phyloP scores from a whole-genome alignment of 2,113 vertebrate species.

The Columbina picui region DNA sequence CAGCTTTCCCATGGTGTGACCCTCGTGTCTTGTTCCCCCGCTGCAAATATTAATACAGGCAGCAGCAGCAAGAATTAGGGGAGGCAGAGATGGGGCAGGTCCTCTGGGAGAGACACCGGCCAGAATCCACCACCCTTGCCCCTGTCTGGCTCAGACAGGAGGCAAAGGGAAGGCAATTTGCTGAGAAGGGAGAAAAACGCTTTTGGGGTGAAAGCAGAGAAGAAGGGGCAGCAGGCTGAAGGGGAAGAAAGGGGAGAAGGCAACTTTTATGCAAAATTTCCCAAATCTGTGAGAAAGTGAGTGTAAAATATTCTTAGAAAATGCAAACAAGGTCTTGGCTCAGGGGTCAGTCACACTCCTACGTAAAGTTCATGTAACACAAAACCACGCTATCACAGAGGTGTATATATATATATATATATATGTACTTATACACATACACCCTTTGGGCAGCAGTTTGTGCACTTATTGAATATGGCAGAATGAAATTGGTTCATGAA shows the following conservation, averaged over 20 bases:
- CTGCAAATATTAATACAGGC: neutral
- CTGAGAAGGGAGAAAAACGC: neutral
- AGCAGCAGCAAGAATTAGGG: neutral
- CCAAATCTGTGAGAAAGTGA: neutral
- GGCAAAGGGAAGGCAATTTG: neutral
- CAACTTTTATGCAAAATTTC: neutral
- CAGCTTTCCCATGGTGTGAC: neutral
- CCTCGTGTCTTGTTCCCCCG: rapidly evolving
- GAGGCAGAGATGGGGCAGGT: neutral
- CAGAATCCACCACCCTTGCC: neutral
- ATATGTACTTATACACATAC: neutral
- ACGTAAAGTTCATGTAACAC: neutral
- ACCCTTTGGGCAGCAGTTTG: neutral
- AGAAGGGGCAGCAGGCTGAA: neutral
- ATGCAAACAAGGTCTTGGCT: neutral
- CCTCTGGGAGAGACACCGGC: neutral
- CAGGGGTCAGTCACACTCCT: neutral
- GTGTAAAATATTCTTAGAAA: neutral
- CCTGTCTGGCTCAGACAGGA: neutral
- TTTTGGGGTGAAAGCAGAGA: neutral
- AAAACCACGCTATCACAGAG: neutral
- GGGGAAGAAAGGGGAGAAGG: neutral
- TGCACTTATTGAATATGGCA: neutral
- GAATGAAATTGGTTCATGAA: neutral
- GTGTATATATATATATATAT: neutral